These are phyloP conservation scores for Meles meles DNA, from an alignment of 2,113 vertebrate genomes.

Conservation along the genomic window DNA sequence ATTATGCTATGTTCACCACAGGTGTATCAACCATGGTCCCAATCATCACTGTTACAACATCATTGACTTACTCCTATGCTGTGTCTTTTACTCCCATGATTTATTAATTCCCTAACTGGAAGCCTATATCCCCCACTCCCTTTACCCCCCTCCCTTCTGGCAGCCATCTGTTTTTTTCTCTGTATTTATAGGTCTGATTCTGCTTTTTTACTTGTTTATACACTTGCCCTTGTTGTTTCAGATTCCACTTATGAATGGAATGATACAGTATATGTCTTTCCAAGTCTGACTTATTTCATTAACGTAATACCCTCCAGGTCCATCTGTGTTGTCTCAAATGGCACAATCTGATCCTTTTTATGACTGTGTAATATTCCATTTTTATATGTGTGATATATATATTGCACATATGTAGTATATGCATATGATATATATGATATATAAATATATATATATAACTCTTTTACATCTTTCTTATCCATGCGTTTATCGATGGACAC, in stretches of 20 bases:
- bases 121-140: not conserved
- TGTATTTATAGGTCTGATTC: not conserved
- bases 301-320: not conserved
- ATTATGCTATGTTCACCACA: not conserved
- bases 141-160: not conserved
- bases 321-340: not conserved
- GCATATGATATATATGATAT: not conserved
- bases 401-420: not conserved
- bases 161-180: not conserved
- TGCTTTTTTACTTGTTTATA: not conserved
- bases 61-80: not conserved
- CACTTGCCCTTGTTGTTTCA: not conserved
- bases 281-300: not conserved
- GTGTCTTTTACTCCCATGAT: not conserved
- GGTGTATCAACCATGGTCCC: not conserved
- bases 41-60: not conserved
- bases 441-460: not conserved
- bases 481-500: not conserved
- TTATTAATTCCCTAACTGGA: not conserved
- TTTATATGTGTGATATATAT: not conserved
- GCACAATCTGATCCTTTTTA: not conserved
- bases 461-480: not conserved
- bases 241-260: not conserved
- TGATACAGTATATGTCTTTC: not conserved
- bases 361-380: not conserved